phyloP scores from a whole-genome alignment of 2,888 invertebrate genomes.

The Platycheirus rosarum region DNA sequence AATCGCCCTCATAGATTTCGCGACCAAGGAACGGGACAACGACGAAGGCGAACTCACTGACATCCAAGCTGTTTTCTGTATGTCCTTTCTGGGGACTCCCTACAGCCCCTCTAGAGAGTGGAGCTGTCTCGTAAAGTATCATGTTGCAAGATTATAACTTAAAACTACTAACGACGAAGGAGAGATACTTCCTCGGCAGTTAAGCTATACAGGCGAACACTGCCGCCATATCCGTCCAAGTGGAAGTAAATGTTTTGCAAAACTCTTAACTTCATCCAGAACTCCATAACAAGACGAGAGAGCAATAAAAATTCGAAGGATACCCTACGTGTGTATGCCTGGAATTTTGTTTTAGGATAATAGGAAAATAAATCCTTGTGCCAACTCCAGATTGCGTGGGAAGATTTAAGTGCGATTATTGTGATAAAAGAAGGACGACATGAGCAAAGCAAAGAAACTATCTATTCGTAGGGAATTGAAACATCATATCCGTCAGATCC shows the following conservation, averaged over 20 bases:
- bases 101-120: constrained; percentile 1
- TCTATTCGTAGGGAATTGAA: constrained; percentile 53
- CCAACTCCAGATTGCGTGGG: constrained; percentile 73
- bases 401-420: constrained; percentile 72
- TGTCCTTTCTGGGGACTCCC: constrained; percentile 25
- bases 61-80: constrained; percentile 40
- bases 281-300: constrained; percentile 12
- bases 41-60: background rate
- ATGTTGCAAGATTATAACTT: constrained; percentile 73
- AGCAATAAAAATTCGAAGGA: constrained; percentile 34
- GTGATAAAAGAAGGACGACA: constrained; percentile 56
- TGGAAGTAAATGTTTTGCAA: constrained; percentile 41
- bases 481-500: constrained; percentile 50
- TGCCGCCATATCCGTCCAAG: constrained; percentile 1
- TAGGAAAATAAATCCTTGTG: constrained; percentile 70
- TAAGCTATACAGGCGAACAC: constrained; percentile 34
- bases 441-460: constrained; percentile 26
- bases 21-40: constrained; percentile 16
- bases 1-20: constrained; percentile 66
- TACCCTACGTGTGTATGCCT: constrained; percentile 29
- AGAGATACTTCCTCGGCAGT: constrained; percentile 32
- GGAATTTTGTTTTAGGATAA: constrained; percentile 70
- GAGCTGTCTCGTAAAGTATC: constrained; percentile 72
- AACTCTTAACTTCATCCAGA: constrained; percentile 49
- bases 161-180: constrained; percentile 69